Conservation (phyloP, 2,113 vertebrate species). For the Vulpes lagopus region DNA sequence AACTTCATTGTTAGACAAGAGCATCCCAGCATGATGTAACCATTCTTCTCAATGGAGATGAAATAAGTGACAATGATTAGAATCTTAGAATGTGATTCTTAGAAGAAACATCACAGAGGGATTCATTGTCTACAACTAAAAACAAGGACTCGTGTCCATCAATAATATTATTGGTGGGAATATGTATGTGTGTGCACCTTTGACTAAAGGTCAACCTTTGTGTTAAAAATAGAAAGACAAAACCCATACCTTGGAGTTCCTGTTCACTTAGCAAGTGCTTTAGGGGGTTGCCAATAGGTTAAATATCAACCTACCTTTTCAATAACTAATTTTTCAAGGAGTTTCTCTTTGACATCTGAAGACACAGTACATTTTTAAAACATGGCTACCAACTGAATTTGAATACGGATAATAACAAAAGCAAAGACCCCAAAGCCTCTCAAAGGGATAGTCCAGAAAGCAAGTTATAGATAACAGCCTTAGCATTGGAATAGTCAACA, state of each 20-base stretch:
- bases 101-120: background rate
- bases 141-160: background rate
- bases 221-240: constrained; percentile 59
- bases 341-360: constrained; percentile 5
- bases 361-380: constrained; percentile 38
- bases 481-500: background rate
- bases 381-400: background rate
- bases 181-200: background rate
- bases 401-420: background rate
- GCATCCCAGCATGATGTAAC: background rate
- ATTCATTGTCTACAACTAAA: background rate
- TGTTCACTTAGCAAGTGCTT: constrained; percentile 40
- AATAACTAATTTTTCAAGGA: constrained; percentile 3
- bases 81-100: background rate
- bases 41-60: background rate
- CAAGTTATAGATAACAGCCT: background rate
- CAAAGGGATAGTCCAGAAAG: background rate
- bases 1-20: constrained; percentile 11
- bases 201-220: constrained; percentile 16
- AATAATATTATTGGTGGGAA: no score
- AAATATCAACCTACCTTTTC: constrained; percentile 36
- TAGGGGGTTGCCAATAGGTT: background rate
- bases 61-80: constrained; percentile 36
- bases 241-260: background rate
- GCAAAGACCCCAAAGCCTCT: background rate